These are phyloP conservation scores for Cassiopea xamachana DNA, from an alignment of 30 jellyfish, hydroid and myxozoan species.

Conservation along the genomic window DNA sequence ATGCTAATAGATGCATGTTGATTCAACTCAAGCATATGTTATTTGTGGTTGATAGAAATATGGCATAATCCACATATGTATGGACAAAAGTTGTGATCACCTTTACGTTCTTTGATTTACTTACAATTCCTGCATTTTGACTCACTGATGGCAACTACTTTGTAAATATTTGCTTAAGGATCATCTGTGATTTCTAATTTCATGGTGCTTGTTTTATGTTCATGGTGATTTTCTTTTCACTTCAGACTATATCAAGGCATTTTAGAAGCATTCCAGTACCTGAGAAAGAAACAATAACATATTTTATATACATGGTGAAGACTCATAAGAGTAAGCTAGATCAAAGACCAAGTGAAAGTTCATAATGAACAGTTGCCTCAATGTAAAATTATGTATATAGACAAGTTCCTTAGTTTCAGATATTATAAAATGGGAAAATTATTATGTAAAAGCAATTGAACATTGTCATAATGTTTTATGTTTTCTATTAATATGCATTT, in stretches of 20 bases:
- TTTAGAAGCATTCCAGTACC: conserved; percentile 91
- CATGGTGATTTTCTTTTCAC: neutral
- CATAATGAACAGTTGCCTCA: neutral
- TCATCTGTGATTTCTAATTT: neutral
- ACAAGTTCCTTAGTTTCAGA: neutral
- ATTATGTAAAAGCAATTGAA: neutral
- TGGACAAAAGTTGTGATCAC: too few species aligned
- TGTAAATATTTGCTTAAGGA: neutral
- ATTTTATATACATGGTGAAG: conserved; percentile 93
- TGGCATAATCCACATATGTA: too few species aligned
- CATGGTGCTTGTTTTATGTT: neutral
- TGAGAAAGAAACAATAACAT: conserved; percentile 94
- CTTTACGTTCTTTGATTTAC: too few species aligned
- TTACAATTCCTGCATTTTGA: too few species aligned
- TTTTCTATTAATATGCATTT: neutral
- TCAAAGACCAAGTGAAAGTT: conserved; percentile 87
- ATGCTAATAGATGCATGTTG: too few species aligned
- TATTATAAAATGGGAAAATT: neutral
- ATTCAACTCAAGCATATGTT: too few species aligned
- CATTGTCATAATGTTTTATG: neutral
- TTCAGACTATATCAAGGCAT: conserved; percentile 84
- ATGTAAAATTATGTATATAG: conserved; percentile 41
- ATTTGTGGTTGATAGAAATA: too few species aligned
- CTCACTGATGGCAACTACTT: too few species aligned
- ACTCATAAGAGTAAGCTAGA: conserved; percentile 95